These are phyloP conservation scores for Lynx canadensis DNA, from an alignment of 2,113 vertebrate species.

Conservation along the genomic window DNA sequence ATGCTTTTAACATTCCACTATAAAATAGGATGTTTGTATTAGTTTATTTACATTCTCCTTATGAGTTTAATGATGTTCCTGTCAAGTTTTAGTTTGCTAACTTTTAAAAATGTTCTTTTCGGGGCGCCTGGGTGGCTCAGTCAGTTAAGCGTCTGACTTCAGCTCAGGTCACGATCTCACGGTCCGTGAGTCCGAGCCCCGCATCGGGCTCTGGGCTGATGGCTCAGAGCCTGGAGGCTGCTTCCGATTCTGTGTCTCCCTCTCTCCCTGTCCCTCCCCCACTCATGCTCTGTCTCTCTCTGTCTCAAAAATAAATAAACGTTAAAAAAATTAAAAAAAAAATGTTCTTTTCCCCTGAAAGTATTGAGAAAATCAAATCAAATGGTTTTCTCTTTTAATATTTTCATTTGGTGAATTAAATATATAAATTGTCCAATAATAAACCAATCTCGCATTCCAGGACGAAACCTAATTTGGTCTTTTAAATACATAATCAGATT, in stretches of 20 bases:
- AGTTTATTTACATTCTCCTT: background rate
- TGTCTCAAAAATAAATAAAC: too few relatives aligned
- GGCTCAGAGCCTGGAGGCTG: too few relatives aligned
- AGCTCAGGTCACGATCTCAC: too few relatives aligned
- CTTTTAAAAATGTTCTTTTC: background rate
- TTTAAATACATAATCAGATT: background rate
- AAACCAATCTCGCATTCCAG: background rate
- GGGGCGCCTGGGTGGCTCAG: too few relatives aligned
- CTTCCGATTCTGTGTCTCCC: too few relatives aligned
- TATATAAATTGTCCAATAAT: background rate
- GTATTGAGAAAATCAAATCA: background rate
- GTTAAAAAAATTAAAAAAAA: too few relatives aligned
- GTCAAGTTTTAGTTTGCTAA: background rate
- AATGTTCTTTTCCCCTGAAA: background rate
- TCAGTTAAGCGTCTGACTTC: too few relatives aligned
- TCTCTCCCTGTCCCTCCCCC: too few relatives aligned
- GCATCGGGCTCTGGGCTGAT: too few relatives aligned
- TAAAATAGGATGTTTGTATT: background rate
- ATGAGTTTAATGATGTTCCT: background rate
- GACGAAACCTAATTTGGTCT: background rate
- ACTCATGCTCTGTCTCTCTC: too few relatives aligned
- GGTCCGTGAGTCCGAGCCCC: too few relatives aligned
- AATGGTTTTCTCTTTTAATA: background rate
- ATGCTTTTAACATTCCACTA: background rate
- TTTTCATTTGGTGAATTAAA: conserved; percentile 8